Evolutionary conservation across 2,113 vertebrate species (phyloP).

Genomic region (Oreochromis spilurus): DNA sequence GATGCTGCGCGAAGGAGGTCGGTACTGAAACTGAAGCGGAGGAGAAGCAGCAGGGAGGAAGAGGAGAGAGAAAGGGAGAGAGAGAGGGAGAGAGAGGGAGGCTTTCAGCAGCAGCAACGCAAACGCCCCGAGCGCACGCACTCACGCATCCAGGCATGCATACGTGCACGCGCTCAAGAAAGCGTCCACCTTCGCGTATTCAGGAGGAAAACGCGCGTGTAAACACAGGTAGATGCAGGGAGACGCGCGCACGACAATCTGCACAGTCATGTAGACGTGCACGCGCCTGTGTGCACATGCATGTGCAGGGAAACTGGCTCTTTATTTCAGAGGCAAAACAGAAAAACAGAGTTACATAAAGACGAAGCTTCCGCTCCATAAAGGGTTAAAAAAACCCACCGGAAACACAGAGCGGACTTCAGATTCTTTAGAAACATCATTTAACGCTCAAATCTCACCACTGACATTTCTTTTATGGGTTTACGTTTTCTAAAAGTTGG

Average conservation of each 20-base stretch:
- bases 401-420: not conserved
- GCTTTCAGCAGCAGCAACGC: not conserved
- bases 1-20: slow-evolving; percentile 40
- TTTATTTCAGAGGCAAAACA: not conserved
- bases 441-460: not conserved
- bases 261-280: not conserved
- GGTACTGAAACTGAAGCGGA: slow-evolving; percentile 24
- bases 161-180: not conserved
- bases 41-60: not conserved
- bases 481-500: not conserved
- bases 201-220: not conserved
- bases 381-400: not conserved
- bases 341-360: not conserved
- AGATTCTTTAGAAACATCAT: not conserved
- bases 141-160: not conserved
- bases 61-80: not conserved
- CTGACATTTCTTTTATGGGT: not conserved
- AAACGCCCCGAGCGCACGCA: slow-evolving; percentile 18
- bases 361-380: not conserved
- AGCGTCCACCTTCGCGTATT: not conserved
- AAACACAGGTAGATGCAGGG: not conserved
- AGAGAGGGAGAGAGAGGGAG: not conserved
- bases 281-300: not conserved
- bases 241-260: not conserved
- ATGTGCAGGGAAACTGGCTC: not conserved